Evolutionary conservation across 2,888 invertebrate genomes (phyloP), one percentile per base, ranked within the genome.

Genomic region (Apodemia duryi): DNA sequence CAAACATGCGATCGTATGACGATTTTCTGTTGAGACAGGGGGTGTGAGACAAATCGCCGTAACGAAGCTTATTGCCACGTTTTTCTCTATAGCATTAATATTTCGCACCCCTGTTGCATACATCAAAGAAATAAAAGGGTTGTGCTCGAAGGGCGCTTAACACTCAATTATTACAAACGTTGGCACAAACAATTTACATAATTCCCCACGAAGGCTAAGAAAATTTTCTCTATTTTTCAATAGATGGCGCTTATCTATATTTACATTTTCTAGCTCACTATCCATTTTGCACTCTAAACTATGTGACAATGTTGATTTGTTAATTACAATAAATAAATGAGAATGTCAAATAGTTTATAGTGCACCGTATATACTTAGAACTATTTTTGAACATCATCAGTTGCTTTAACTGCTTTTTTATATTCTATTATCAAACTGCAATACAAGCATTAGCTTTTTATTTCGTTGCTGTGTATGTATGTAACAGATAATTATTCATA

Each of bases 311-410:
- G 66, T 69, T 67, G 72, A 71, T 66, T 71, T 66, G 66, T 70
- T 65, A 69, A 72, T 71, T 68, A 67, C 69, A 73, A 72, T 69
- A 72, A 75, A 74, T 71, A 66, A 71, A 72, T 63, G 63, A 71
- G 49, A 67, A 69, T 72, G 68, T 74, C 79, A 76, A 79, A 80
- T 76, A 78, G 70, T 71, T 83, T 82, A 82, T 79, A 74, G 77
- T 76, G 80, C 79, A 78, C 75, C 81, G 78, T 77, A 54, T 75
- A 49, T 64, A 69, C 85, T 88, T 88, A 89, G 69, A 66, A 72
- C 83, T 90, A 89, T 74, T 77, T 91, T 91, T 91, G 91, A 91
- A 91, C 91, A 90, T 91, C 86, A 87, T 90, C 91, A 91, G 91
- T 90, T 89, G 86, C 85, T 86, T 74, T 73, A 72, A 70, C 65